A percentile compares a stretch with the other conserved stretches of the same genome.
Evolutionary conservation across 2,888 invertebrate species (phyloP).

Genomic region (Incurvaria masculella): DNA sequence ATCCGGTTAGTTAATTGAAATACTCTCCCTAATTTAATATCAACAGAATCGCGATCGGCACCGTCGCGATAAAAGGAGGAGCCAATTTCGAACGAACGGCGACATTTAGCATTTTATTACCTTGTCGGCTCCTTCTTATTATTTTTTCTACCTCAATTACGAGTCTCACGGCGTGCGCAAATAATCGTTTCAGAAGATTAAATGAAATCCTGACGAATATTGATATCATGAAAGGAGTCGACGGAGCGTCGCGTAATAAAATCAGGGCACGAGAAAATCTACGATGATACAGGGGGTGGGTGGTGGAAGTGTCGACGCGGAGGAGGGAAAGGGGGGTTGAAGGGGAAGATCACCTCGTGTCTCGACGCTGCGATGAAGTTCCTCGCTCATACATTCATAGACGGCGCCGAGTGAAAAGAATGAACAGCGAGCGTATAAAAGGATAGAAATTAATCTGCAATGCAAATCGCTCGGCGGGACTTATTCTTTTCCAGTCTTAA

Average conservation of each 20-base stretch:
- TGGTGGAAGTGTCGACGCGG: too few species aligned
- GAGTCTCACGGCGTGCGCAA: conserved; percentile 35
- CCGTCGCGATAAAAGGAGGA: too few species aligned
- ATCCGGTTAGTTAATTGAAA: not conserved
- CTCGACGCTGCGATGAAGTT: not conserved
- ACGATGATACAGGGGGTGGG: not conserved
- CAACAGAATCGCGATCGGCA: not conserved
- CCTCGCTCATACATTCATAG: not conserved
- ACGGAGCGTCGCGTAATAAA: conserved; percentile 16
- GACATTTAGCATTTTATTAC: conserved; percentile 31
- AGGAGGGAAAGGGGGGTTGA: not conserved
- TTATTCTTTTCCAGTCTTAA: not conserved
- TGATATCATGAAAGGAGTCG: conserved; percentile 27
- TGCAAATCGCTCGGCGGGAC: conserved; percentile 26
- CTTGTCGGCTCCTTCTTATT: conserved; percentile 43
- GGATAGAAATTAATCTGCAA: conserved; percentile 45
- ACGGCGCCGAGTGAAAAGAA: not conserved
- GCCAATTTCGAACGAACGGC: not conserved
- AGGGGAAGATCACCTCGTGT: not conserved
- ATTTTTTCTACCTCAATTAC: conserved; percentile 45
- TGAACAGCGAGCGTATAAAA: conserved; percentile 29
- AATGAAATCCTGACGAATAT: conserved; percentile 39
- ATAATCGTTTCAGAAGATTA: conserved; percentile 40
- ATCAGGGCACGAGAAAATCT: conserved; percentile 10
- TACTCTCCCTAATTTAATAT: not conserved